Evolutionary conservation across 2,797 vertebrate genomes (phyloP).

Genomic region (Carduelis carduelis): DNA sequence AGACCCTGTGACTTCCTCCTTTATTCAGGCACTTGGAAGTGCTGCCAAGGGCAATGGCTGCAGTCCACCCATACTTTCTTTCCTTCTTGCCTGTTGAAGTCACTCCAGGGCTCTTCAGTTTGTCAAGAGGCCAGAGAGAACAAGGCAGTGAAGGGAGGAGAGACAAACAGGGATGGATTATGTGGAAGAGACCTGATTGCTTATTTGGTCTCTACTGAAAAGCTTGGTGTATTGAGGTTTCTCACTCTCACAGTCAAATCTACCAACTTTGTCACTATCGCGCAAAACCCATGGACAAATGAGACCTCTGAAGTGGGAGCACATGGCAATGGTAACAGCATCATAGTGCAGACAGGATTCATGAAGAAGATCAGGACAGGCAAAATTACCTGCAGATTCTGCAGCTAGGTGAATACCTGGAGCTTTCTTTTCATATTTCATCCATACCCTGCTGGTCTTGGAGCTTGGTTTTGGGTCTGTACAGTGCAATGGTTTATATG

Average conservation of each 20-base stretch:
- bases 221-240: neutral
- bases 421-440: neutral
- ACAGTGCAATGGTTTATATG: neutral
- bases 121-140: neutral
- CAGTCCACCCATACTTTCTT: neutral
- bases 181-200: neutral
- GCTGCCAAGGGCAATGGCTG: neutral
- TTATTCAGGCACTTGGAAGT: neutral
- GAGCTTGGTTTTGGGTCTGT: neutral
- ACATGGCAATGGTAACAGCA: neutral
- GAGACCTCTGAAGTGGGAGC: neutral
- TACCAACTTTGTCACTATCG: neutral
- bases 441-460: neutral
- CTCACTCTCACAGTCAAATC: neutral
- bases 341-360: accelerated
- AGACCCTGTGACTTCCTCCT: neutral
- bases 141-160: neutral
- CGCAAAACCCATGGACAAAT: neutral
- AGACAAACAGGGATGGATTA: neutral
- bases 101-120: neutral
- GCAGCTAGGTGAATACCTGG: neutral
- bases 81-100: neutral
- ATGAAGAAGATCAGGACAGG: neutral
- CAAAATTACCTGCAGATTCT: neutral
- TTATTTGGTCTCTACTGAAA: neutral